phyloP scores from a whole-genome alignment of 2,113 vertebrate species.

The Isurus oxyrinchus region DNA sequence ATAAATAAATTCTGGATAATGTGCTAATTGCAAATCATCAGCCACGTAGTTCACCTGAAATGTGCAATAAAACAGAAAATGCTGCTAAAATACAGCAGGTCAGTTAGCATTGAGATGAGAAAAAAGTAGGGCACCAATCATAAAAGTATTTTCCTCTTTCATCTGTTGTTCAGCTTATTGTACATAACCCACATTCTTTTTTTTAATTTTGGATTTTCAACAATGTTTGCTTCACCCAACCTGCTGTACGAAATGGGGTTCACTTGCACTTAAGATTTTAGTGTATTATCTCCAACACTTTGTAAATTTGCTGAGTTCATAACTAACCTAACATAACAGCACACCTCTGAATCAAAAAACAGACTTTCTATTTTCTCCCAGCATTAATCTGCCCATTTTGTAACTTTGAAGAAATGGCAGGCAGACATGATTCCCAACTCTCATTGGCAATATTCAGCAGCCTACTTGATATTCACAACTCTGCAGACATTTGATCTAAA shows the following conservation, averaged over 20 bases:
- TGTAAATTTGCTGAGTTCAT: not conserved
- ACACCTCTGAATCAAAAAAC: not conserved
- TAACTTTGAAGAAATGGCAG: slow-evolving; percentile 10
- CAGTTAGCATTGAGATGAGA: not conserved
- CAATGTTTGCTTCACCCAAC: not conserved
- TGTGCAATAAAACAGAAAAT: not conserved
- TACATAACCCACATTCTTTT: not conserved
- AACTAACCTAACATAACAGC: not conserved
- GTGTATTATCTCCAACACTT: not conserved
- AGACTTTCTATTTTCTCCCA: not conserved
- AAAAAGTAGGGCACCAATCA: not conserved
- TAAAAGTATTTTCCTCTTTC: not conserved
- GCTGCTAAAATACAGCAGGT: not conserved
- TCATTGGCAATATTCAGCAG: not conserved
- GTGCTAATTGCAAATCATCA: not conserved
- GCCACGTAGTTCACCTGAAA: not conserved
- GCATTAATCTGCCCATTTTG: not conserved
- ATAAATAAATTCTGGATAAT: not conserved
- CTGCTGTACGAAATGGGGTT: no score
- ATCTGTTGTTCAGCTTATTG: not conserved
- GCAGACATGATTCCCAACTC: not conserved
- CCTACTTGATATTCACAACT: slow-evolving; percentile 15
- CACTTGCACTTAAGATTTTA: not conserved
- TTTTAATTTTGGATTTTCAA: not conserved
- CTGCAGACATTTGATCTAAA: slow-evolving; percentile 19